phyloP scores from a whole-genome alignment of 2,888 invertebrate species.

The Acleris sparsana region DNA sequence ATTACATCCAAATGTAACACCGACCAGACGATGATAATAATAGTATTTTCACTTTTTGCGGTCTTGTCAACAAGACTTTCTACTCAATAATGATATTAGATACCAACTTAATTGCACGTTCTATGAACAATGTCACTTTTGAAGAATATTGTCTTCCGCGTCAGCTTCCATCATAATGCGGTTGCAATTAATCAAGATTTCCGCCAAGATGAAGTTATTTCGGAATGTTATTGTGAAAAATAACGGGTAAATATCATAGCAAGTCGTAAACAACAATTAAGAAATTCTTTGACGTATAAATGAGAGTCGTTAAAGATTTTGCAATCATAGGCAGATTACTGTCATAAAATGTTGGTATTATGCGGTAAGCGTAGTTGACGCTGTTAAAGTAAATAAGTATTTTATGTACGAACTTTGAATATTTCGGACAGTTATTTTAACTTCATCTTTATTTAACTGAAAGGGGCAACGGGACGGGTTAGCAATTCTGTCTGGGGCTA shows the following conservation, averaged over 20 bases:
- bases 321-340: too few relatives aligned
- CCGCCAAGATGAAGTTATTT: constrained; percentile 1
- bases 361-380: too few relatives aligned
- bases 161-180: constrained; percentile 19
- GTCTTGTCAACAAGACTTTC: constrained; percentile 27
- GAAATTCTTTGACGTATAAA: background rate
- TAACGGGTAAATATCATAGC: background rate
- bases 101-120: constrained; percentile 20
- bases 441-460: too few relatives aligned
- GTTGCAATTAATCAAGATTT: constrained; percentile 2
- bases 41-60: constrained; percentile 11
- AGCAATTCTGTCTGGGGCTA: too few relatives aligned
- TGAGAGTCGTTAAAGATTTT: background rate
- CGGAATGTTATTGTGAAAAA: background rate
- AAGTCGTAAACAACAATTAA: background rate
- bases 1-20: too few relatives aligned
- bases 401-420: too few relatives aligned
- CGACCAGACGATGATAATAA: too few relatives aligned
- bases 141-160: constrained; percentile 23
- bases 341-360: too few relatives aligned
- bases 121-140: constrained; percentile 26
- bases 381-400: too few relatives aligned
- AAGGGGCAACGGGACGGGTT: too few relatives aligned
- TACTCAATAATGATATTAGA: constrained; percentile 24
- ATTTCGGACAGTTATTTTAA: too few relatives aligned